These are phyloP conservation scores for Galaxias olidus DNA, from an alignment of 2,797 vertebrate species.

Conservation along the genomic window DNA sequence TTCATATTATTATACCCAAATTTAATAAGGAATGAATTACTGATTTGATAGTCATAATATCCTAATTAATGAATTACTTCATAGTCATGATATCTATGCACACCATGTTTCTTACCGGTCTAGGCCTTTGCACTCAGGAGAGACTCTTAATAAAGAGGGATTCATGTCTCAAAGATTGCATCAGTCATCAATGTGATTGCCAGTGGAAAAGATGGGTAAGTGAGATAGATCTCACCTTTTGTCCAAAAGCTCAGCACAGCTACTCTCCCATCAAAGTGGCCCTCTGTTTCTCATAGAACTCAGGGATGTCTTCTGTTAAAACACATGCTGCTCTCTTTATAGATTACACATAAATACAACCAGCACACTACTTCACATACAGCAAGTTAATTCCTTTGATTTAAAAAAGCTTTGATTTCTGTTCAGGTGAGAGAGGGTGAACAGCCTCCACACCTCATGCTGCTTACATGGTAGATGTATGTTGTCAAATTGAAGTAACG, in stretches of 20 bases:
- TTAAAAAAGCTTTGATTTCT: too few relatives aligned
- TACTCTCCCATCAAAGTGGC: slow-evolving; percentile 72
- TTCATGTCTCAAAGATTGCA: slow-evolving; percentile 31
- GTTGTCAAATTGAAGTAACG: too few relatives aligned
- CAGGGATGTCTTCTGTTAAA: slow-evolving; percentile 24
- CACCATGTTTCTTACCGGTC: too few relatives aligned
- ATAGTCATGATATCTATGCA: too few relatives aligned
- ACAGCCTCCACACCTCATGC: too few relatives aligned
- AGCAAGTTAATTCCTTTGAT: slow-evolving; percentile 12
- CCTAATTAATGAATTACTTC: too few relatives aligned
- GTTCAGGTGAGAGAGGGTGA: too few relatives aligned
- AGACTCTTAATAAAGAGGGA: slow-evolving; percentile 31
- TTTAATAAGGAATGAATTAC: too few relatives aligned
- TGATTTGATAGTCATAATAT: too few relatives aligned
- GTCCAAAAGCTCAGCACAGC: slow-evolving; percentile 52
- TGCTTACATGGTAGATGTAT: too few relatives aligned
- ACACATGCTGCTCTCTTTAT: slow-evolving; percentile 23
- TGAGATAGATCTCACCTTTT: slow-evolving; percentile 59
- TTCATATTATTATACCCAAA: too few relatives aligned
- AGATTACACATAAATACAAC: slow-evolving; percentile 26
- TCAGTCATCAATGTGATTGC: slow-evolving; percentile 46
- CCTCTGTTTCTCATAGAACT: slow-evolving; percentile 17
- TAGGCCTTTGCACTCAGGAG: slow-evolving; percentile 35
- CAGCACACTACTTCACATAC: slow-evolving; percentile 9
- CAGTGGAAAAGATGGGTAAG: slow-evolving; percentile 41